Evolutionary conservation across 2,113 vertebrate genomes (phyloP), one percentile per base, ranked within the genome.

Genomic region (Mystacornis crossleyi): DNA sequence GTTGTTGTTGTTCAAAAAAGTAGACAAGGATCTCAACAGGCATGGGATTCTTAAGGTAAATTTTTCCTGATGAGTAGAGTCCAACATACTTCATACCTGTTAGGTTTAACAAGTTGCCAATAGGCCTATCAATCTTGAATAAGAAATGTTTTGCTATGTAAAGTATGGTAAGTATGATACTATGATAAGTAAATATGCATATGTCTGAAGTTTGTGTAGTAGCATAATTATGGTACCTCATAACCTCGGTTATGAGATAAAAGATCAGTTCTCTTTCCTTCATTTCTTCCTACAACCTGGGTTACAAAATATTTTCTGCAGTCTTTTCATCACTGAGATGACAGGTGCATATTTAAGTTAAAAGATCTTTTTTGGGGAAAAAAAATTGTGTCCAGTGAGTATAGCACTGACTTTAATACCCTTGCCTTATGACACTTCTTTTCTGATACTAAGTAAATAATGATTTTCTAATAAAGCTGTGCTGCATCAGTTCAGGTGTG

Each of bases 21-120:
- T 13, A 91, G 78, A 61, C 81, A 71, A 45, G 34, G 31, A 79
- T 93, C 33, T 83, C 28, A 50, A 34, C 12, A 66, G 33, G 28
- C 69, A 66, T 28, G 47, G 5, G 8, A 43, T 47, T 18, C 5
- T 48, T 40, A 62, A 19, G 20, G 3, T 50, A 34, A 51, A 2
- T 38, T 69, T 88, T 71, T 92, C 38, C 33, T 81, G 4, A 31
- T 50, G 4, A 73, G 4, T 33, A 47, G 25, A 57, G 26, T 34
- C 17, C 36, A 14, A 19, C 0, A 0, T 14, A 25, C 16, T 48
- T 81, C 72, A 14, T 16, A 40, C 6, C 4, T 70, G 5, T 16
- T 47, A 33, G 20, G 6, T 74, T 74, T 84, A 40, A 38, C 1
- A 4, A 61, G 5, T 24, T 72, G 14, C 5, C 36, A 83, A 25